Evolutionary conservation across 2,888 invertebrate species (phyloP).

Genomic region (Ophioninae sp.): DNA sequence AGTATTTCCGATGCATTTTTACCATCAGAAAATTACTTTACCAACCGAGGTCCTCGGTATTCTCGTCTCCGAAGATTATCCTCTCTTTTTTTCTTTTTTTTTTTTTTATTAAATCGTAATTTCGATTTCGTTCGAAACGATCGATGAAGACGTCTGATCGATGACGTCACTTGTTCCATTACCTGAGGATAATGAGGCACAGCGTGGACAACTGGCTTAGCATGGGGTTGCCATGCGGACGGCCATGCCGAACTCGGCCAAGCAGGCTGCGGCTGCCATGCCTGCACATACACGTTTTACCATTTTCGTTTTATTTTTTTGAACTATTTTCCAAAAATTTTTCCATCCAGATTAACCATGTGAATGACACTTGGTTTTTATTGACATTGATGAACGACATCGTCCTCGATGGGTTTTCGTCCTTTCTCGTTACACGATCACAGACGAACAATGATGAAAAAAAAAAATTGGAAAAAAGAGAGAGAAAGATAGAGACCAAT

Average conservation of each 20-base stretch:
- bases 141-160: neutral
- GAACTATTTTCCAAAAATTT: neutral
- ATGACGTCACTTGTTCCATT: constrained; percentile 16
- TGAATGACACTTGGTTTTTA: constrained; percentile 52
- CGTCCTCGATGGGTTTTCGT: constrained; percentile 60
- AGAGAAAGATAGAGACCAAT: constrained; percentile 1
- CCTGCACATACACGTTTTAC: constrained; percentile 40
- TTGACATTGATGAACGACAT: constrained; percentile 54
- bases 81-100: neutral
- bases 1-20: too few relatives aligned
- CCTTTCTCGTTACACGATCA: constrained; percentile 33
- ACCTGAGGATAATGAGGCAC: constrained; percentile 51
- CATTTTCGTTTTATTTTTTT: constrained; percentile 17
- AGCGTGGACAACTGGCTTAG: constrained; percentile 33
- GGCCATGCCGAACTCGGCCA: constrained; percentile 63
- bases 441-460: constrained; percentile 17
- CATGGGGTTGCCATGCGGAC: constrained; percentile 52
- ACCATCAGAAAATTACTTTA: neutral
- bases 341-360: constrained; percentile 3
- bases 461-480: too few relatives aligned
- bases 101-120: too few relatives aligned
- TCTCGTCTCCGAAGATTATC: neutral
- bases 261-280: constrained; percentile 59
- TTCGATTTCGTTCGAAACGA: neutral
- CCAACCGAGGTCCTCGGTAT: neutral